Percentiles rank a stretch among this genome's conserved stretches.
phyloP scores from a whole-genome alignment of 2,797 vertebrate species.

The Tarsius wallacei region DNA sequence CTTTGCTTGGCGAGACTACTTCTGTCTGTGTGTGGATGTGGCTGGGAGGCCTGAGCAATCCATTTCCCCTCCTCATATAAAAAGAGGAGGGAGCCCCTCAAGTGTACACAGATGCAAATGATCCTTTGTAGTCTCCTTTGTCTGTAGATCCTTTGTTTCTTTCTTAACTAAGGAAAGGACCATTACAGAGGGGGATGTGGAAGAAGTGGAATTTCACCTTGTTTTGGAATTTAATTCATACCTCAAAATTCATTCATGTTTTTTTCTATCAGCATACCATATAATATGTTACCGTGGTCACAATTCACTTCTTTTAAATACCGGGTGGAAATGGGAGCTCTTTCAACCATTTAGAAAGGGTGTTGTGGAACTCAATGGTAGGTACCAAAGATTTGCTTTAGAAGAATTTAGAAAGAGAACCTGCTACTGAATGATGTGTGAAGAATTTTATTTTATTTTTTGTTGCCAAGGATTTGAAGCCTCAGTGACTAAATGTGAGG shows the following conservation, averaged over 20 bases:
- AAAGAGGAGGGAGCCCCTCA: neutral
- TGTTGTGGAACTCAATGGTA: neutral
- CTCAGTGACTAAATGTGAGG: neutral
- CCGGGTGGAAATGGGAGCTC: neutral
- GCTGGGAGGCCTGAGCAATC: fast-evolving
- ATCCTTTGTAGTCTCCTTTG: neutral
- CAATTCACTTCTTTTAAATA: neutral
- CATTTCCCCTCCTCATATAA: neutral
- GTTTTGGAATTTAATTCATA: neutral
- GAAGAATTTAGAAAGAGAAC: neutral
- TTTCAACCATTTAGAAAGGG: neutral
- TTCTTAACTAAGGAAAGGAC: neutral
- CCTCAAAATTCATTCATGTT: neutral
- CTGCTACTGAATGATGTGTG: neutral
- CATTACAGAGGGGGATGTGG: neutral
- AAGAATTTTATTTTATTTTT: neutral
- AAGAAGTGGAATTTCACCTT: neutral
- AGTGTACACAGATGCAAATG: neutral
- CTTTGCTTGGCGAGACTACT: neutral
- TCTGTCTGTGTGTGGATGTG: fast-evolving
- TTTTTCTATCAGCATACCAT: neutral
- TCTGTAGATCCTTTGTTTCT: neutral
- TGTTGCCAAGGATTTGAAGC: neutral
- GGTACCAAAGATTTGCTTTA: neutral
- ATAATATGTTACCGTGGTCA: neutral